Base-by-base conservation (phyloP, 2,888 invertebrate genomes). In the Thymelicus sylvestris region DNA sequence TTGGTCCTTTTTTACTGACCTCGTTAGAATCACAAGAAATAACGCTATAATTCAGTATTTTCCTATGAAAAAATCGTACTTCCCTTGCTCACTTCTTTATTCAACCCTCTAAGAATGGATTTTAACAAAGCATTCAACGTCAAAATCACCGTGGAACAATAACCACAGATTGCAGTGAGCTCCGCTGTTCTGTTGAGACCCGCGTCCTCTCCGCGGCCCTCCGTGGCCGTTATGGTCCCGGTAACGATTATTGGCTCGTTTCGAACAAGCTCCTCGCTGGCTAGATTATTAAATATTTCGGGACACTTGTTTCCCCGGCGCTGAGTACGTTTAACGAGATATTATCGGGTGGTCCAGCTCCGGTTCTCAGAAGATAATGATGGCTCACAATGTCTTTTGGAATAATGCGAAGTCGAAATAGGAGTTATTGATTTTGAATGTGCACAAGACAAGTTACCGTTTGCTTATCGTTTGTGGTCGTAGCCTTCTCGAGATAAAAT, bases 231-330 rank as follows among this genome's bases (percentile, higher is more conserved):
- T 39, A 57, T 31, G 13, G 47, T 19, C 50, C 50, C 65, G 48
- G 70, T 70, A 65, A 64, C 64, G 59, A 48, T 65, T 65, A 70
- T 70, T 65, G 60, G 65, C 39, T 19, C 64, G 48, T 70, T 65
- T 38, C 59, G 50, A 48, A 50, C 50, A 64, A 48, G 38, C 59
- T 64, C 48, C 38, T 10, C 64, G 38, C 38, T 39, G 69, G 39
- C 55, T 69, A 57, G 47, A 59, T 69, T 63, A 68, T 68, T 59
- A 69, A 69, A 63, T 68, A 63, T 55, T 63, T 38, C n/a, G 57
- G 15, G 44, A 47, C 57, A 59, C 39, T 39, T 15, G 39, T 38
- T 59, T 59, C 39, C n/a, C 38, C 24, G 57, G 8, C 15, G 39
- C n/a, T 59, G 57, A 31, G 57, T 31, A 52, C 57, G 57, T 57